phyloP scores from a whole-genome alignment of 2,797 vertebrate genomes.

The Eulemur mongoz region DNA sequence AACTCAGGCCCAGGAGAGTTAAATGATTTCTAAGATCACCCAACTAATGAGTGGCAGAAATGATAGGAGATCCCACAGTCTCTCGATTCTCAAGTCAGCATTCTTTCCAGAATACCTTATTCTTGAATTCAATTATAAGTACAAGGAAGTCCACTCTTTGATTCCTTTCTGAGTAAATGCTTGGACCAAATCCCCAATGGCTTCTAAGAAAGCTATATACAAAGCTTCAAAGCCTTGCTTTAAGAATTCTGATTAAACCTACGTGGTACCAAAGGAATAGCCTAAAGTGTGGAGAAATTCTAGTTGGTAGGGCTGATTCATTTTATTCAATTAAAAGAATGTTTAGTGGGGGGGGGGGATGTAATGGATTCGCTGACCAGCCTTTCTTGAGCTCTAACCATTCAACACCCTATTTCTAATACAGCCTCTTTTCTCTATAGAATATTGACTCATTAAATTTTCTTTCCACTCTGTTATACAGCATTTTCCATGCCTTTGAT shows the following conservation, averaged over 20 bases:
- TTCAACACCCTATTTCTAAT: background rate
- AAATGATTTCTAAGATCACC: constrained; percentile 8
- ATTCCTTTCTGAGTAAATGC: background rate
- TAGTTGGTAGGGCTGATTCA: background rate
- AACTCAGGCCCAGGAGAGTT: background rate
- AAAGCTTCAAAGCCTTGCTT: background rate
- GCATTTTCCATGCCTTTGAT: background rate
- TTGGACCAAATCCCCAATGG: background rate
- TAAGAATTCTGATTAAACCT: constrained; percentile 1
- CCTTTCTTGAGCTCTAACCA: background rate
- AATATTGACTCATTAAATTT: background rate
- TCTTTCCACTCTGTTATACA: background rate
- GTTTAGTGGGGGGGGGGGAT: background rate
- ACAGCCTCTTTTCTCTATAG: background rate
- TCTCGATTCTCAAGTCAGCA: background rate
- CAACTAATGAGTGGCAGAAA: background rate
- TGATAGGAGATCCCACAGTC: background rate
- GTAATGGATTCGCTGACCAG: background rate
- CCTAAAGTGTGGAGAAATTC: background rate
- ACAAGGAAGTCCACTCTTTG: background rate
- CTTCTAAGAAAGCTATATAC: background rate
- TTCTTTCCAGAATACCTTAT: background rate
- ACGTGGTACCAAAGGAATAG: background rate
- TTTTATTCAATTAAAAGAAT: constrained; percentile 16
- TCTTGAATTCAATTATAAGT: background rate